Evolutionary conservation across 2,113 vertebrate species (phyloP).

Genomic region (cattle (Bos taurus)): DNA sequence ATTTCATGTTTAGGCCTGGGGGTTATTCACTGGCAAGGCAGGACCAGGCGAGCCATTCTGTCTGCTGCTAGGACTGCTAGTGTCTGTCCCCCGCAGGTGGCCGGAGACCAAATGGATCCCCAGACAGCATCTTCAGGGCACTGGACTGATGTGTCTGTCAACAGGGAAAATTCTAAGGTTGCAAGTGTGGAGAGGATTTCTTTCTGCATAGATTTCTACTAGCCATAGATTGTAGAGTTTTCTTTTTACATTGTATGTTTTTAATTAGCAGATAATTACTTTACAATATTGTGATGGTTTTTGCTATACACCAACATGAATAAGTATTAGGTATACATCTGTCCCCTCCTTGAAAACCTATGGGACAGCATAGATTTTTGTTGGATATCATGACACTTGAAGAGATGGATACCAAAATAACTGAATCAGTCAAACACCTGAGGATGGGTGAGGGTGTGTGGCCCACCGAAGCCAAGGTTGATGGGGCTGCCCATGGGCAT

Average conservation of each 20-base stretch:
- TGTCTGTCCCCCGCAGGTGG: accelerated
- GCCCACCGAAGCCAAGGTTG: not conserved
- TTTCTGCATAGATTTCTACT: not conserved
- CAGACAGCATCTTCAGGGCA: not conserved
- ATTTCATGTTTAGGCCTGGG: not conserved
- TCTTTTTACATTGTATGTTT: not conserved
- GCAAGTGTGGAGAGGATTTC: not conserved
- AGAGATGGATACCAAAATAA: constrained; percentile 16
- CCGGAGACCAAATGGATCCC: not conserved
- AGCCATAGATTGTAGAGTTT: not conserved
- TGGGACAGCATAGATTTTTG: not conserved
- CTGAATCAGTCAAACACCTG: not conserved
- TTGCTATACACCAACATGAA: not conserved
- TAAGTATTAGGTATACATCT: not conserved
- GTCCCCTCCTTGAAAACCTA: not conserved
- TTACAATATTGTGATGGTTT: not conserved
- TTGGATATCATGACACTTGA: not conserved
- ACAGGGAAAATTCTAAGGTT: not conserved
- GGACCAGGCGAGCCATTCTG: not conserved
- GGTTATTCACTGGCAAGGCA: not conserved
- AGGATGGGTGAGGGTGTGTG: not conserved
- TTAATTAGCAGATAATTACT: not conserved
- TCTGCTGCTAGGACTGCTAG: not conserved
- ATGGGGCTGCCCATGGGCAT: not conserved
- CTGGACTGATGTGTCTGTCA: not conserved